phyloP scores from a whole-genome alignment of 2,797 vertebrate genomes.

The Acipenser ruthenus region DNA sequence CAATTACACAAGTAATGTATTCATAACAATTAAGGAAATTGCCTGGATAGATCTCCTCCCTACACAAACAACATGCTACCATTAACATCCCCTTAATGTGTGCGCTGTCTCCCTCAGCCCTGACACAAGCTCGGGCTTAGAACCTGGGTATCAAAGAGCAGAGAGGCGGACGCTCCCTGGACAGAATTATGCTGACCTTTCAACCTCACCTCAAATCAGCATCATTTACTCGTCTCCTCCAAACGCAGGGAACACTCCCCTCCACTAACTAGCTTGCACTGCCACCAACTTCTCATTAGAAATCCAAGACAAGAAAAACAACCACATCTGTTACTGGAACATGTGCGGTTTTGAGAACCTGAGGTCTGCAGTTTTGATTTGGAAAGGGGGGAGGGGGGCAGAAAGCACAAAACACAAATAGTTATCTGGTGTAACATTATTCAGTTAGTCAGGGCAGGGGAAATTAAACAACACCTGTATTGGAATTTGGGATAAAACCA shows the following conservation, averaged over 20 bases:
- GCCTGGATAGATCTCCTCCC: conserved; percentile 44
- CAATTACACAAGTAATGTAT: conserved; percentile 38
- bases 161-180: conserved; percentile 71
- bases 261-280: conserved; percentile 74
- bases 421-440: too few species aligned
- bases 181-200: conserved; percentile 96
- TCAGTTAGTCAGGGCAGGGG: too few species aligned
- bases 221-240: conserved; percentile 67
- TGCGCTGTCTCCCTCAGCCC: conserved; percentile 46
- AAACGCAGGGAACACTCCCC: conserved; percentile 75
- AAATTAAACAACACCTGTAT: too few species aligned
- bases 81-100: conserved; percentile 66
- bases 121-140: conserved; percentile 80
- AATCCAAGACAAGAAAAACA: conserved; percentile 42
- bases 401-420: too few species aligned
- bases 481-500: too few species aligned
- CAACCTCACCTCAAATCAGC: conserved; percentile 84
- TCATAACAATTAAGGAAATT: conserved; percentile 25
- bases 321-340: background rate
- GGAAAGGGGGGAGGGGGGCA: too few species aligned
- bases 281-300: conserved; percentile 75
- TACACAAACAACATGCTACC: conserved; percentile 57
- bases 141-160: conserved; percentile 86
- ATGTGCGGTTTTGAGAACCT: too few species aligned
- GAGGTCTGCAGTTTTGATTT: too few species aligned